Percentiles rank a stretch among this genome's conserved stretches.
Conservation (phyloP, 2,888 invertebrate genomes). For the Tridacna gigas region DNA sequence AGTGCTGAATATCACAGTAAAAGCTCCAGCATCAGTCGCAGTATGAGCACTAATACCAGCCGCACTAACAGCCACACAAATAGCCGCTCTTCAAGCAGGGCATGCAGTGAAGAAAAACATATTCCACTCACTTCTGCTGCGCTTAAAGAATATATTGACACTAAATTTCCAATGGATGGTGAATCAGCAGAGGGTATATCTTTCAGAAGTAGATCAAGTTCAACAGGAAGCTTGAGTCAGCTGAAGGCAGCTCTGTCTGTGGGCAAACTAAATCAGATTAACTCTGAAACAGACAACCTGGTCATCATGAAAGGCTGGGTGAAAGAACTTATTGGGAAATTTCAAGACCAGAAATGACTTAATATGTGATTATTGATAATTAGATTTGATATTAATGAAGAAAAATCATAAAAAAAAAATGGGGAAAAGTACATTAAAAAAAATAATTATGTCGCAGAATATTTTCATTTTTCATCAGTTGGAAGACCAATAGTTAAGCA, state of each 20-base stretch:
- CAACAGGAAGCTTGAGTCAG: constrained; percentile 36
- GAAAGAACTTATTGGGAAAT: constrained; percentile 77
- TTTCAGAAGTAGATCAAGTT: constrained; percentile 40
- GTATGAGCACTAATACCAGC: constrained; percentile 65
- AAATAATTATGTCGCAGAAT: not conserved
- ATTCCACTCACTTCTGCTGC: constrained; percentile 38
- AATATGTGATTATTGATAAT: not conserved
- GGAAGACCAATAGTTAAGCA: not conserved
- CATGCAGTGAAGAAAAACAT: constrained; percentile 73
- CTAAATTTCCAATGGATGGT: constrained; percentile 49
- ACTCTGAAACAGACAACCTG: constrained; percentile 73
- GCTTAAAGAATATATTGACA: constrained; percentile 54
- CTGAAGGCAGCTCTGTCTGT: constrained; percentile 68
- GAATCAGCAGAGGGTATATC: constrained; percentile 32
- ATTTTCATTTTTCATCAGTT: not conserved
- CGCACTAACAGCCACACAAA: constrained; percentile 48
- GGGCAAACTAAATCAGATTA: constrained; percentile 71
- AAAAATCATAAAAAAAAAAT: too few relatives aligned
- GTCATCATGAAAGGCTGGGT: constrained; percentile 81
- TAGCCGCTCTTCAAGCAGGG: constrained; percentile 56
- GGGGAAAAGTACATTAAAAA: not conserved
- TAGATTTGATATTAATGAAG: too few relatives aligned
- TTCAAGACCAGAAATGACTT: constrained; percentile 66
- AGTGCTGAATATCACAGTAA: constrained; percentile 53
- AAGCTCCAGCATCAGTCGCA: constrained; percentile 59